phyloP scores from a whole-genome alignment of 2,113 vertebrate genomes.

The Oxyura jamaicensis region DNA sequence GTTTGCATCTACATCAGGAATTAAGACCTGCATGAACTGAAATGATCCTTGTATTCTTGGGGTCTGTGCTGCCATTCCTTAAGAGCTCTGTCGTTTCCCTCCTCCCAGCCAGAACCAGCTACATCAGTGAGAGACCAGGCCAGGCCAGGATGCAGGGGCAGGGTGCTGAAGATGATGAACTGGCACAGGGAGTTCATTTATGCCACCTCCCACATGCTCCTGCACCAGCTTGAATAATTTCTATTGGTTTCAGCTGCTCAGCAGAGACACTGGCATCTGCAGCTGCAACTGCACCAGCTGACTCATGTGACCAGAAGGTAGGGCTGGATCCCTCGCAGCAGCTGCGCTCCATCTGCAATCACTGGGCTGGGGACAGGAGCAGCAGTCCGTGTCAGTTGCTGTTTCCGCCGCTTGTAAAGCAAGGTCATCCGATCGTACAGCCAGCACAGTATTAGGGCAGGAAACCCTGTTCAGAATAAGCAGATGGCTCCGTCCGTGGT shows the following conservation, averaged over 20 bases:
- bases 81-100: neutral
- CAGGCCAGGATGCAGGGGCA: neutral
- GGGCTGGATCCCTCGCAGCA: constrained; percentile 13
- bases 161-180: neutral
- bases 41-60: neutral
- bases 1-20: neutral
- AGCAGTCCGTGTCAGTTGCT: neutral
- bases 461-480: neutral
- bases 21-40: neutral
- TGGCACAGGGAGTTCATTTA: neutral
- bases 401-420: neutral
- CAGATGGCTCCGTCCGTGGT: neutral
- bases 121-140: neutral
- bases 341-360: constrained; percentile 51
- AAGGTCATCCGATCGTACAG: constrained; percentile 28
- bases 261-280: constrained; percentile 25
- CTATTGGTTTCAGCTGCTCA: constrained; percentile 10
- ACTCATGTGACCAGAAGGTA: constrained; percentile 31
- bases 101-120: neutral
- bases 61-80: neutral
- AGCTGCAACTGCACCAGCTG: constrained; percentile 44
- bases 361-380: constrained; percentile 28
- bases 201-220: neutral
- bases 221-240: neutral
- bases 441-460: neutral